These are phyloP conservation scores for Heptranchias perlo DNA, from an alignment of 2,113 vertebrate species.

Conservation along the genomic window DNA sequence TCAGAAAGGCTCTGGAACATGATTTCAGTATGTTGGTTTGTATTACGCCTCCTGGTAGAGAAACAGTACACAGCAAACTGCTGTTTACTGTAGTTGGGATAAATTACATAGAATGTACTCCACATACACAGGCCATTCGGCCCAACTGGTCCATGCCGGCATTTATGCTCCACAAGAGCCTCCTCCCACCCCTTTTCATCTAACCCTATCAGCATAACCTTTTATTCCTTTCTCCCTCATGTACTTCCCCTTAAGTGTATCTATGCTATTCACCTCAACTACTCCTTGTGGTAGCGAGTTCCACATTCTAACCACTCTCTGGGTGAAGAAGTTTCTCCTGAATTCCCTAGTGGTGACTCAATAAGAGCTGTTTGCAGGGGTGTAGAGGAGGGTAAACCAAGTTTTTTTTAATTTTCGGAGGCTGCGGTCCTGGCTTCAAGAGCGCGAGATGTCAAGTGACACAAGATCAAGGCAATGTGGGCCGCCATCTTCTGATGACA, in stretches of 20 bases:
- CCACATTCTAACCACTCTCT: too few relatives aligned
- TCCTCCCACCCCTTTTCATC: not conserved
- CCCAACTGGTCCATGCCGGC: too few relatives aligned
- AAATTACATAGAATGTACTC: not conserved
- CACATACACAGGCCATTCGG: not conserved
- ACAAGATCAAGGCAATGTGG: not conserved
- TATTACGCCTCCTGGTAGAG: not conserved
- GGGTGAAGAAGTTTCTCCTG: not conserved
- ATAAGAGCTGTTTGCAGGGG: too few relatives aligned
- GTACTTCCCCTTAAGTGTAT: too few relatives aligned
- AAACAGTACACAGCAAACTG: not conserved
- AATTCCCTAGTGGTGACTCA: not conserved
- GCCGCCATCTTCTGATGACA: not conserved
- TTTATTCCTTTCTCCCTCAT: not conserved
- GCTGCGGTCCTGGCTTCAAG: not conserved
- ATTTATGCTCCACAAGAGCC: not conserved
- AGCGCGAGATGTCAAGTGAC: not conserved
- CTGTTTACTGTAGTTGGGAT: not conserved
- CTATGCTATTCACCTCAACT: too few relatives aligned
- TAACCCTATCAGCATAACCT: not conserved
- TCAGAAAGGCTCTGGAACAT: conserved; percentile 55
- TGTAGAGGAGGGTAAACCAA: not conserved
- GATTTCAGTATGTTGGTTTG: conserved; percentile 48
- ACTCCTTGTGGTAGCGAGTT: too few relatives aligned
- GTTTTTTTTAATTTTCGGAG: not conserved